A percentile compares a stretch with the other conserved stretches of the same genome.
These are phyloP conservation scores for Hermaeophaga mercurialis DNA, from an alignment of 2,888 invertebrate genomes.

Conservation along the genomic window DNA sequence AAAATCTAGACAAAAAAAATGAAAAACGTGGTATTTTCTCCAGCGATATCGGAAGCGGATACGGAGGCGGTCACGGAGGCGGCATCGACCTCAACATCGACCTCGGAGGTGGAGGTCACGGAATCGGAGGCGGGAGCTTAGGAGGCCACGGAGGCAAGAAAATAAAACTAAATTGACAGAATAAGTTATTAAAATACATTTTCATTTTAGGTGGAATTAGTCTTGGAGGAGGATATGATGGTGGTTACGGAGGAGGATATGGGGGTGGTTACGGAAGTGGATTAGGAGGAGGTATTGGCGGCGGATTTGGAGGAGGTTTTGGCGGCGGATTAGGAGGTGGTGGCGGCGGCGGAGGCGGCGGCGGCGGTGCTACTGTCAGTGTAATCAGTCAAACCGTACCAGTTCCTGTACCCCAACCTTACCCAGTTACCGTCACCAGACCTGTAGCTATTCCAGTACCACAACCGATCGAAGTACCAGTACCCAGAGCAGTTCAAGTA, in stretches of 20 bases:
- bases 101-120: slow-evolving; percentile 27
- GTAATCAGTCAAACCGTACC: slow-evolving; percentile 52
- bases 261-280: slow-evolving; percentile 33
- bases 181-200: not conserved
- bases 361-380: slow-evolving; percentile 52
- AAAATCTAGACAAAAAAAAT: slow-evolving; percentile 37
- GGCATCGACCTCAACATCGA: slow-evolving; percentile 32
- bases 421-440: slow-evolving; percentile 56
- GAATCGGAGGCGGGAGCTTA: slow-evolving; percentile 30
- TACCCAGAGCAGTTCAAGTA: slow-evolving; percentile 57
- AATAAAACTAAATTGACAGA: too few species aligned
- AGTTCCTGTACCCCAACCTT: slow-evolving; percentile 54
- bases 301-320: slow-evolving; percentile 26
- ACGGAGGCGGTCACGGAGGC: slow-evolving; percentile 33
- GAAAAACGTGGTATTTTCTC: slow-evolving; percentile 47
- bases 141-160: slow-evolving; percentile 32
- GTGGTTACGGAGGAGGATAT: slow-evolving; percentile 36
- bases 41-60: slow-evolving; percentile 41
- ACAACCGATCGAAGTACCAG: slow-evolving; percentile 60
- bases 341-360: slow-evolving; percentile 38
- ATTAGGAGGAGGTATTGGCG: slow-evolving; percentile 27
- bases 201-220: slow-evolving; percentile 1
- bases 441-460: slow-evolving; percentile 61
- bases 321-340: slow-evolving; percentile 28
- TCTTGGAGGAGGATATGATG: slow-evolving; percentile 29